Evolutionary conservation across 1,140 invertebrate species (phyloP), one percentile per base, ranked within the genome.

Genomic region (Drosophila insularis): DNA sequence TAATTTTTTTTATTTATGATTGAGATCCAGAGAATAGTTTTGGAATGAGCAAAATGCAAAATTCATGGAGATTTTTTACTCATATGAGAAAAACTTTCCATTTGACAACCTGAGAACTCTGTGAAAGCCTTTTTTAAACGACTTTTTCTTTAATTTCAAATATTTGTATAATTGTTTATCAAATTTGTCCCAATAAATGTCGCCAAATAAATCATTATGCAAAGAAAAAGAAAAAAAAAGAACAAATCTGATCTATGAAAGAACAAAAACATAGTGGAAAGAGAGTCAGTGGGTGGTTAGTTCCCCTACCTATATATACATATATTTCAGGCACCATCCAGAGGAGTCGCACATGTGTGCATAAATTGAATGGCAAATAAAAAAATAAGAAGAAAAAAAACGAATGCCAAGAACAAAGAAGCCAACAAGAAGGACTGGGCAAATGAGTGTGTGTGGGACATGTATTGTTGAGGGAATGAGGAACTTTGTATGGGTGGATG

Each of bases 361-460:
- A 87, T 87, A 87, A 79, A 89, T 50, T 87, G 85, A 87, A 87
- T 87, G 85, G 76, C 85, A 87, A 87, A 89, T 87, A 87, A 78
- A 46, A 87, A 37, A 37, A 32, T 8, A 10, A 1, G 23, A 32
- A 32, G 2, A 10, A 10, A 35, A 35, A 35, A 35, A 35, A 10
- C 6, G 35, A 37, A 77, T 68, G 82, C 31, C 66, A 87, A 75
- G 72, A 85, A 85, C 75, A 87, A 87, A 86, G 78, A 71, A 75
- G 27, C 75, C 53, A 78, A 71, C 66, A 80, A 62, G 68, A 69
- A 77, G 60, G 77, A 86, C 82, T 70, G 87, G 61, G 69, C 46
- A 78, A 60, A 50, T 46, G 21, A 32, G 65, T 8, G 56, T 17
- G 65, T 8, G 56, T 17, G 19, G 56, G 27, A 13, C 13, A 1